A percentile compares a stretch with the other conserved stretches of the same genome.
Evolutionary conservation across 2,113 vertebrate genomes (phyloP).

Genomic region (Oreochromis aureus): DNA sequence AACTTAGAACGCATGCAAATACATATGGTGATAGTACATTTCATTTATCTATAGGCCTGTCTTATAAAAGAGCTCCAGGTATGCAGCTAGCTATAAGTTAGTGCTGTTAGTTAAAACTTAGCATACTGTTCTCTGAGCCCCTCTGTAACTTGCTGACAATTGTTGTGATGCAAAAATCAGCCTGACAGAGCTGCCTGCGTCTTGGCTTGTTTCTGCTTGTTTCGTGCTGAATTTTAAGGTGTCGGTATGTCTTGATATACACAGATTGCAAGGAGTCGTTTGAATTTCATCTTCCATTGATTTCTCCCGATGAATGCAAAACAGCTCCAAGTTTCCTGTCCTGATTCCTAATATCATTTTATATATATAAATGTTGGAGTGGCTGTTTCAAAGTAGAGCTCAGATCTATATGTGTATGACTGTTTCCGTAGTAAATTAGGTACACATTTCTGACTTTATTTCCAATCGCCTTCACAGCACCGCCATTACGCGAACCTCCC

Average conservation of each 20-base stretch:
- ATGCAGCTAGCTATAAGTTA: background rate
- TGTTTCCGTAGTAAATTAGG: background rate
- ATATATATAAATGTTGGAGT: background rate
- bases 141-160: background rate
- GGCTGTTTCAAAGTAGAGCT: background rate
- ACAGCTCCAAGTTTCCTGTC: background rate
- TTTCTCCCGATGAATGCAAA: background rate
- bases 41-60: background rate
- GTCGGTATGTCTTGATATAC: background rate
- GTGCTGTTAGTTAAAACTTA: background rate
- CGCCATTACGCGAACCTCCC: background rate
- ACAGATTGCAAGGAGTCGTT: background rate
- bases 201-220: background rate
- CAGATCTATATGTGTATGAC: background rate
- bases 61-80: background rate
- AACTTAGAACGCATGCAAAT: background rate
- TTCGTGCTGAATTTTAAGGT: background rate
- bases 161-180: background rate
- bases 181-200: background rate
- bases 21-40: background rate
- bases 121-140: background rate
- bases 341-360: background rate
- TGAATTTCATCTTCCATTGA: background rate
- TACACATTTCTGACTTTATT: background rate
- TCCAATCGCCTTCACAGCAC: slow-evolving; percentile 5